Base-by-base conservation (phyloP, 1,140 invertebrate species). In the Anastatus disparis region DNA sequence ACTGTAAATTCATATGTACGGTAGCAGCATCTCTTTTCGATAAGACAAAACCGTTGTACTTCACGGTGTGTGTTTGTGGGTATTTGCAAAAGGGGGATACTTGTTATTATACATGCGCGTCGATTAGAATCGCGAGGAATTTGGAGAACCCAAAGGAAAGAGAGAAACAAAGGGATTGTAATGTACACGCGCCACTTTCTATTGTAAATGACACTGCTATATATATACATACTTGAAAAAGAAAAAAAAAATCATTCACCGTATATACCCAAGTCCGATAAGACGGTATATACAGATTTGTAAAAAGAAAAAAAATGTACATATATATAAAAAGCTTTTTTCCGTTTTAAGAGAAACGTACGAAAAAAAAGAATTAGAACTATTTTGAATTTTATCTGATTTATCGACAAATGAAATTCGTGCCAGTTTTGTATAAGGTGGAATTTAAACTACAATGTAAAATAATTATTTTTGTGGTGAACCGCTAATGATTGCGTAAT, bases 101-200 rank as follows among this genome's bases (percentile, higher is more conserved):
- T 31, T n/a, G 20, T 52, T 69, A 56, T 66, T 66, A 44, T 56
- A 55, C 63, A 62, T 26, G 56, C 20, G 46, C 66, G 46, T 29
- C 31, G 53, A 66, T 66, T 56, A 56, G 38, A 40, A 66, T 66
- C 55, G 20, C 55, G 44, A 42, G 40, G 66, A 61, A 69, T 69
- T 69, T 69, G n/a, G 66, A 58, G 66, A 69, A 69, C n/a, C n/a
- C n/a, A n/a, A n/a, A n/a, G n/a, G n/a, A n/a, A n/a, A n/a, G 42
- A 38, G 44, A 69, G 56, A 62, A 68, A 68, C 65, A 68, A 68
- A 59, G 55, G 58, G n/a, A 29, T 67, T 53, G 24, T 15, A 50
- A 50, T 50, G 46, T 22, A 17, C 35, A 6, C 17, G 27, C 26
- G 35, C 52, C 29, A 38, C 56, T 59, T 59, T 59, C 65, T 50